Base-by-base conservation (phyloP, 1,140 invertebrate species). In the Sitophilus oryzae region DNA sequence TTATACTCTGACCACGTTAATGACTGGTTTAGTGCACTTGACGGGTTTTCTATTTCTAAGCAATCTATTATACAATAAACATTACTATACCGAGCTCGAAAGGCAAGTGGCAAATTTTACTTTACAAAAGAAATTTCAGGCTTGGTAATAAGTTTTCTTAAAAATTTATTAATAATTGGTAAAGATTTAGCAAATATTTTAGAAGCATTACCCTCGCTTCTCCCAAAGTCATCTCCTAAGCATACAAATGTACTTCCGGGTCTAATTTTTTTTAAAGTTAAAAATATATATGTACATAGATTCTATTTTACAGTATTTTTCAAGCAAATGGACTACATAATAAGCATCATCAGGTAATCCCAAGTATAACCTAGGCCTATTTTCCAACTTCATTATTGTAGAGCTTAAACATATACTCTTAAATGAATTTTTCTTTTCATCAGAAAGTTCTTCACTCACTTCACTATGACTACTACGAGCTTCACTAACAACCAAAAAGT, bases 1-100 rank as follows among this genome's bases (percentile, higher is more conserved):
- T 75, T 75, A 51, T 76, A 76, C 1, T 74, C 67, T 3, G 73
- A 75, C 73, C 73, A 77, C 20, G 71, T 70, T 16, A 51, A 54
- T 44, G 58, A 52, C 59, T 48, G 60, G 20, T 52, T 34, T 19
- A 62, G n/a, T 10, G 55, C 4, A 44, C 58, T 44, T 43, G 14
- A 37, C n/a, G 64, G 66, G 53, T 71, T 71, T 44, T 63, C 20
- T 35, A 71, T 65, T 63, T 71, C 68, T 21, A 71, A 65, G 58
- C 68, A 70, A 46, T 71, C 65, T 6, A 66, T 58, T 44, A 65
- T 61, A 25, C 42, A 49, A 14, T 47, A 10, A 14, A 59, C 46
- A 25, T 58, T 57, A 11, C 41, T 48, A 52, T 65, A 65, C 23
- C 57, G 25, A 19, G 35, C 49, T 49, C 60, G 51, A 43, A 66